Evolutionary conservation across 2,113 vertebrate species (phyloP).

Genomic region (cattle (Bos taurus)): ARS-UCD2.0 NC_037329.1:47534501-47535000

Average conservation of each 20-base stretch:
- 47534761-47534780: not conserved
- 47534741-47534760: not conserved
- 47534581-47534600: not conserved
- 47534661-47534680: not conserved
- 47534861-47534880: constrained; percentile 13
- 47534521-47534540: not conserved
- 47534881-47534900: not conserved
- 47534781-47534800: constrained; percentile 16
- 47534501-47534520: not conserved
- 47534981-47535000: not conserved
- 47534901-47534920: not conserved
- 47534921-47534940: not conserved
- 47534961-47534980: not conserved
- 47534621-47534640: not conserved
- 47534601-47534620: not conserved
- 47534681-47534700: constrained; percentile 2
- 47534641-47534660: not conserved
- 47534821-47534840: not conserved
- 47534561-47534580: not conserved
- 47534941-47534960: not conserved
- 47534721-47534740: not conserved
- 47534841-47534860: not conserved
- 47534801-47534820: constrained; percentile 11
- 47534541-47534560: not conserved
- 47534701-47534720: constrained; percentile 13